Conservation (phyloP, 1,140 invertebrate species). For the Euwallacea similis region DNA sequence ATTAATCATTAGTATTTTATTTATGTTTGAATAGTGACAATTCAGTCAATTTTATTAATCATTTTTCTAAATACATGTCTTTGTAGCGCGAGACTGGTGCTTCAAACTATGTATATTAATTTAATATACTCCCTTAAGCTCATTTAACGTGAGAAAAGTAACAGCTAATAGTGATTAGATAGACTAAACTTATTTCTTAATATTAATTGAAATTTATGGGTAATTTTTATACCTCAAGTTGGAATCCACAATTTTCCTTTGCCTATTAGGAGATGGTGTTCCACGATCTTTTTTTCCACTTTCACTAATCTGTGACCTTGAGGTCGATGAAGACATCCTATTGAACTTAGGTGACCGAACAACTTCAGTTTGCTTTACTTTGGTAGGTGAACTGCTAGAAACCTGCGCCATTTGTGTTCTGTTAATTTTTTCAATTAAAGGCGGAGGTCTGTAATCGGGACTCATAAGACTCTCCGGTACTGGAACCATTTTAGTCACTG, state of each 20-base stretch:
- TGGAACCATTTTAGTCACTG: constrained; percentile 80
- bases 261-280: constrained; percentile 41
- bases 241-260: constrained; percentile 30
- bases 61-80: too few relatives aligned
- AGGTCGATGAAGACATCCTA: constrained; percentile 13
- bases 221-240: constrained; percentile 17
- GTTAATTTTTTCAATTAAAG: constrained; percentile 31
- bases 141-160: too few relatives aligned
- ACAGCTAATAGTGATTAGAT: too few relatives aligned
- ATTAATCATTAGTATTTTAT: too few relatives aligned
- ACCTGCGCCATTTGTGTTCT: constrained; percentile 18
- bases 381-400: constrained; percentile 16
- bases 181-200: too few relatives aligned
- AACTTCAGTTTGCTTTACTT: constrained; percentile 26
- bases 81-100: too few relatives aligned
- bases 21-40: too few relatives aligned
- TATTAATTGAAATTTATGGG: background rate
- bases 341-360: constrained; percentile 55
- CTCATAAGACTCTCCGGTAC: constrained; percentile 84
- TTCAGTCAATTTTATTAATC: too few relatives aligned
- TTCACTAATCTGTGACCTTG: constrained; percentile 9
- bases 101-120: too few relatives aligned
- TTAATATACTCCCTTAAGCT: too few relatives aligned
- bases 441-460: constrained; percentile 70
- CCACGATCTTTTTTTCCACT: constrained; percentile 19